These are phyloP conservation scores for Pseudanteris insignis DNA, from an alignment of 2,888 invertebrate genomes.

Conservation along the genomic window DNA sequence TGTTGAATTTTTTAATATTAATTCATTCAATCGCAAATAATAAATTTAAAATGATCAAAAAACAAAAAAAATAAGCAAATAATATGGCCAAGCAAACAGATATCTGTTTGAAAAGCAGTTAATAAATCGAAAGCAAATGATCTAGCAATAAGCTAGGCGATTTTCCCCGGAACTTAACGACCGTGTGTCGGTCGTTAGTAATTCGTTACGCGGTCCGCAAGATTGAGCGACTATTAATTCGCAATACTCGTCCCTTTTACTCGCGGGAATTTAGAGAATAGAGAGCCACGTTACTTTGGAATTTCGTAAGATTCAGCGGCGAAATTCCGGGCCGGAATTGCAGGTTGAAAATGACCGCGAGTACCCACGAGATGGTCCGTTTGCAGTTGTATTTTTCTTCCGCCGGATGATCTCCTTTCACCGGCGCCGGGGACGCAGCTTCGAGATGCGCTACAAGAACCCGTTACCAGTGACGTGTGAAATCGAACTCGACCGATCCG, in stretches of 20 bases:
- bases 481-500: constrained; percentile 21
- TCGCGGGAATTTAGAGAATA: constrained; percentile 2
- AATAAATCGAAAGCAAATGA: too few relatives aligned
- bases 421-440: constrained; percentile 19
- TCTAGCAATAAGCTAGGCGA: too few relatives aligned
- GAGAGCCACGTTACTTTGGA: constrained; percentile 7
- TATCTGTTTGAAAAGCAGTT: too few relatives aligned
- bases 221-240: constrained; percentile 13
- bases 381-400: constrained; percentile 27
- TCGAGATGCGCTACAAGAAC: constrained; percentile 6
- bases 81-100: too few relatives aligned
- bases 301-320: not conserved
- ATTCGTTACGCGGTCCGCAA: constrained; percentile 7
- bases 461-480: constrained; percentile 24
- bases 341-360: constrained; percentile 11
- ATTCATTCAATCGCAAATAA: too few relatives aligned
- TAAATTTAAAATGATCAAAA: too few relatives aligned
- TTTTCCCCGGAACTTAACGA: too few relatives aligned
- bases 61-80: too few relatives aligned
- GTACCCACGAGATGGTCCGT: constrained; percentile 15
- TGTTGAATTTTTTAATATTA: too few relatives aligned
- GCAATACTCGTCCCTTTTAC: constrained; percentile 1
- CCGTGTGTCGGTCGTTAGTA: too few relatives aligned
- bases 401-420: constrained; percentile 45
- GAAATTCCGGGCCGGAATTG: constrained; percentile 11